A percentile compares a stretch with the other conserved stretches of the same genome.
These are phyloP conservation scores for Sinocyclocheilus rhinocerous DNA, from an alignment of 2,113 vertebrate species.

Conservation along the genomic window DNA sequence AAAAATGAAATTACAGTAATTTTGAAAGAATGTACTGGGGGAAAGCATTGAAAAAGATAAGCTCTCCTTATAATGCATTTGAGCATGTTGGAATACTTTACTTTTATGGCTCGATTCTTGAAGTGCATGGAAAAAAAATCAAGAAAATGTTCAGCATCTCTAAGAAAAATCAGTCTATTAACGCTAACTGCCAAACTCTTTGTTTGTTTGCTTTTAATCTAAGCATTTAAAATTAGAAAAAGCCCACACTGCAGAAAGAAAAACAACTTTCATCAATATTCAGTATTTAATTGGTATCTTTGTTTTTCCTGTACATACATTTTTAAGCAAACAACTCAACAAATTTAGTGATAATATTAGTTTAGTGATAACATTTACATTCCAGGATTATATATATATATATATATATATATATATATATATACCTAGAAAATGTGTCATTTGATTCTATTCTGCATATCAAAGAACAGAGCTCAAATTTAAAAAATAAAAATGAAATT, in stretches of 20 bases:
- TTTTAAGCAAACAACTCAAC: not conserved
- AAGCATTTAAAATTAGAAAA: not conserved
- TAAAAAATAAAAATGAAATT: not conserved
- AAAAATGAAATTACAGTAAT: too few species aligned
- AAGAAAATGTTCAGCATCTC: not conserved
- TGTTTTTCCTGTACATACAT: not conserved
- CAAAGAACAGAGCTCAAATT: not conserved
- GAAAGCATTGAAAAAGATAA: too few species aligned
- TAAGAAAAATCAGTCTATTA: not conserved
- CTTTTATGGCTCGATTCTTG: not conserved
- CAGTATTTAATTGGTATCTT: not conserved
- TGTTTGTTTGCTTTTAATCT: not conserved
- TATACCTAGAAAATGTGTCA: not conserved
- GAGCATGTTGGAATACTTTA: not conserved
- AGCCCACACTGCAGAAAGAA: not conserved
- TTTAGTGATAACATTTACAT: too few species aligned
- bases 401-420: too few species aligned
- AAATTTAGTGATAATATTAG: not conserved
- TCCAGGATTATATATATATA: too few species aligned
- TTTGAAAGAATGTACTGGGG: too few species aligned
- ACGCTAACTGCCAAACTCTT: not conserved
- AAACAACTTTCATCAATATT: too few species aligned
- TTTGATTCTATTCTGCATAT: not conserved
- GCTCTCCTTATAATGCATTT: constrained; percentile 49
- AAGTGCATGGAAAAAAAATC: not conserved